Base-by-base conservation (phyloP, 2,797 vertebrate genomes). In the Sylvilagus floridanus region DNA sequence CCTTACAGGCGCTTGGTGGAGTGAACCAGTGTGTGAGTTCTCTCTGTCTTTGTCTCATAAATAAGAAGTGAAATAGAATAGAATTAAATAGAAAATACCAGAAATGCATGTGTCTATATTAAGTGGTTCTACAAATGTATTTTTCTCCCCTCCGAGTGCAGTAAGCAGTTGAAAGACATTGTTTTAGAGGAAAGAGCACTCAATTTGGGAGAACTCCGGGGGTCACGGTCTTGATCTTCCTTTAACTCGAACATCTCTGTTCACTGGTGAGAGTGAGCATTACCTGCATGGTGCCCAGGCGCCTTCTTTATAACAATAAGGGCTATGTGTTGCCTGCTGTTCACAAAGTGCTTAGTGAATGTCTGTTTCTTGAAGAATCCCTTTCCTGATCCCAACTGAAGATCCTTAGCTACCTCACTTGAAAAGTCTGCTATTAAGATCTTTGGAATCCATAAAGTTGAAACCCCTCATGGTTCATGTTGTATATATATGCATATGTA, bases 391-490 rank as follows among this genome's bases (percentile, higher is more conserved):
- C 75, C 81, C 47, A 72, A n/a, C 57, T 57, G 30, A 90, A 32
- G 52, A 42, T 52, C 52, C 54, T 94, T 75, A 35, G 65, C 75
- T 88, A n/a, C 52, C 60, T 71, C 11, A 21, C 52, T 63, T 84
- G 57, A 65, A 78, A 82, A 57, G 62, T 93, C 85, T 82, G 63
- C 71, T 78, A 30, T 37, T 60, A 88, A 91, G 71, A 30, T 71
- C 24, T 66, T 69, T 91, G 65, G 52, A 91, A 1, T 81, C 85
- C 75, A 57, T 62, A 62, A 50, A 85, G 24, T 85, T 47, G 57
- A 73, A 92, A 90, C 75, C 35, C 52, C 63, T 66, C 92, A 90
- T 75, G 32, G 83, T 47, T 86, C 57, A 16, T 83, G 78, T 75
- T 76, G 83, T 60, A 68, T 7, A 7, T 32, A 1, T 13, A 13